Base-by-base conservation (phyloP, 2,888 invertebrate genomes). In the Halictus quadricinctus region DNA sequence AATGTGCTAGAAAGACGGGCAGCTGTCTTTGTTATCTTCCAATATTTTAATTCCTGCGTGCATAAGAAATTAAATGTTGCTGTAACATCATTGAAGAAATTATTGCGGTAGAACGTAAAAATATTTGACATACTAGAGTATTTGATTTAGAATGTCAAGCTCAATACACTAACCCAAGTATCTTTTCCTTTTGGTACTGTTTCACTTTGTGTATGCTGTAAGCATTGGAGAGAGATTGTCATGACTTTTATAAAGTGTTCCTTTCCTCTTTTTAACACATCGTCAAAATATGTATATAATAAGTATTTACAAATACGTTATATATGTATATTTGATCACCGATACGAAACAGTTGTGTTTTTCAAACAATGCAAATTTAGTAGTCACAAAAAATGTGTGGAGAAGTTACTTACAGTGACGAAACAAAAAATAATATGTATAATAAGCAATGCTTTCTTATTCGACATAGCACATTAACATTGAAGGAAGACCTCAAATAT, bases 171-270 rank as follows among this genome's bases (percentile, higher is more conserved):
- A 86, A 78, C 76, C 72, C 73, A 83, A 86, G 73, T 82, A 86
- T 72, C 46, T 81, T 81, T 76, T 75, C 78, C 77, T 86, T 86
- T 86, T 83, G 70, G 76, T 86, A 82, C 75, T 82, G 81, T 82
- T 79, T 82, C 83, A 86, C 83, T 86, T 85, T 12, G 82, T 84
- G 81, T 85, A 86, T 78, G 83, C 78, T 78, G 72, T 86, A 86
- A 83, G 77, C 80, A 86, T 72, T 76, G 54, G 89, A 89, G 88
- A 89, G 88, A 88, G 89, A 89, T 89, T 89, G 89, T 86, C 89
- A 89, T 88, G 77, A 81, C 25, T 69, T 88, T 79, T 70, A 41
- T 69, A 72, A 54, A 48, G 36, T 54, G 64, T 76, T 58, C 77
- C 69, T 66, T 75, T 75, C n/a, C 29, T 29, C 70, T 70, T 72